Conservation (phyloP, 2,797 vertebrate genomes). For the Rhynchonycteris naso region DNA sequence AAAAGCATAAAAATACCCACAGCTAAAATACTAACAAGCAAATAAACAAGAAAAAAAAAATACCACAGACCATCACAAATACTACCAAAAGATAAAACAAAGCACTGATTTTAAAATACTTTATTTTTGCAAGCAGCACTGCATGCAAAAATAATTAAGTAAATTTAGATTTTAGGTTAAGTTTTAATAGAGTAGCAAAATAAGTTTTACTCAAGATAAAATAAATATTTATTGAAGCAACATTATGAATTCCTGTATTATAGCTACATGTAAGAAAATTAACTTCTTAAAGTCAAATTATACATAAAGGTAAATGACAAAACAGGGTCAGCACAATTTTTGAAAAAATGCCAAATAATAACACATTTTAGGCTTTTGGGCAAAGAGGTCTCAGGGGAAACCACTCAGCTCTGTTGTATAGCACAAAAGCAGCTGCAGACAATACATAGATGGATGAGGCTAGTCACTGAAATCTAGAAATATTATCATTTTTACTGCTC, state of each 20-base stretch:
- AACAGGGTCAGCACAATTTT: slow-evolving; percentile 48
- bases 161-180: not conserved
- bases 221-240: not conserved
- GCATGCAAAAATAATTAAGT: not conserved
- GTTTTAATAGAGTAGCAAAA: not conserved
- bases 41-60: not conserved
- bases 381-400: not conserved
- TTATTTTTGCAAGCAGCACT: not conserved
- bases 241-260: not conserved
- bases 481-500: not conserved
- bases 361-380: not conserved
- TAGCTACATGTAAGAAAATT: slow-evolving; percentile 38
- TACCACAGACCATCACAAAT: not conserved
- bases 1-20: not conserved
- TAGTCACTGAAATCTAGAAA: not conserved
- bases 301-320: slow-evolving; percentile 17
- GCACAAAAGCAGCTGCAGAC: not conserved
- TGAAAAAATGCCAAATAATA: not conserved
- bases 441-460: not conserved
- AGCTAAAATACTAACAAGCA: not conserved
- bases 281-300: slow-evolving; percentile 35
- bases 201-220: not conserved
- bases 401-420: not conserved
- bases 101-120: not conserved
- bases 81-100: not conserved